Evolutionary conservation across 2,888 invertebrate species (phyloP).

Genomic region (Phaedon cochleariae): DNA sequence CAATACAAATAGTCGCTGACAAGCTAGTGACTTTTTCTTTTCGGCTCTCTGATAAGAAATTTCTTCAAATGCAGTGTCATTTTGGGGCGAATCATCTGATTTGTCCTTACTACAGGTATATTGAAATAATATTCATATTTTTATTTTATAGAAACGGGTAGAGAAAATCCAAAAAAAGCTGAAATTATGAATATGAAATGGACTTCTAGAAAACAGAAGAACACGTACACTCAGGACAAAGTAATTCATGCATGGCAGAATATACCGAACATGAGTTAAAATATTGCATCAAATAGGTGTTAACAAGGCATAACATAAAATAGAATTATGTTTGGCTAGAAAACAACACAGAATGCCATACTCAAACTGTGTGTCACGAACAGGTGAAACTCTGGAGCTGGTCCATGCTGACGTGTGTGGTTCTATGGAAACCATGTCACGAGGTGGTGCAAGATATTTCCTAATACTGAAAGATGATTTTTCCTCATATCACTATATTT

Average conservation of each 20-base stretch:
- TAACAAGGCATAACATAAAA: constrained; percentile 23
- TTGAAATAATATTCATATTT: no score
- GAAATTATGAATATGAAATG: constrained; percentile 29
- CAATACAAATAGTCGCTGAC: no score
- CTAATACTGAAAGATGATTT: constrained; percentile 1
- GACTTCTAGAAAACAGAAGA: constrained; percentile 6
- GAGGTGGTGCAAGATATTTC: not conserved
- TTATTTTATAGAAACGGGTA: no score
- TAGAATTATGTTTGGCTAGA: constrained; percentile 41
- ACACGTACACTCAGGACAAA: not conserved
- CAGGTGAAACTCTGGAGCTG: constrained; percentile 42
- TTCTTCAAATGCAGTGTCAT: no score
- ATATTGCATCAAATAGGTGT: constrained; percentile 9
- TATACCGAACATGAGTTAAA: not conserved
- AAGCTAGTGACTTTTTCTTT: no score
- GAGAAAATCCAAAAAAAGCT: constrained; percentile 16
- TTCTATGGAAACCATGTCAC: not conserved
- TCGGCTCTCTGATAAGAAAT: no score
- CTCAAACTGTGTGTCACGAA: constrained; percentile 35
- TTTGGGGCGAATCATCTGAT: no score
- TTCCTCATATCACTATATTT: constrained; percentile 5
- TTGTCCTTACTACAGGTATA: no score
- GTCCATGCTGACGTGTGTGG: constrained; percentile 37
- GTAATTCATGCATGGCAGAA: not conserved
- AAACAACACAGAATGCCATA: constrained; percentile 49